Percentiles rank a stretch among this genome's conserved stretches.
Conservation (phyloP, 2,113 vertebrate species). For the Bujurquina vittata region DNA sequence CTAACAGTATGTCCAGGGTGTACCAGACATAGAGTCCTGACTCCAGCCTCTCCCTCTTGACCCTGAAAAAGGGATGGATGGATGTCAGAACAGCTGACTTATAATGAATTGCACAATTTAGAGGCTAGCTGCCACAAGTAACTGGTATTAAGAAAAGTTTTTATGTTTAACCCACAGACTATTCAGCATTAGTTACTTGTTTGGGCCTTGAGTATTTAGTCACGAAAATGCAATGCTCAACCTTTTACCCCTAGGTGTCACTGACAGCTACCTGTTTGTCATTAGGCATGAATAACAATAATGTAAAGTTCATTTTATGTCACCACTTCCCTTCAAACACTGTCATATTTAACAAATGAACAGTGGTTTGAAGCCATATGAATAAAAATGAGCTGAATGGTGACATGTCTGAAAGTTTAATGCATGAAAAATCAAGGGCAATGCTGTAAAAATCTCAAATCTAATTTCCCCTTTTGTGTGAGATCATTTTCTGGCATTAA, state of each 20-base stretch:
- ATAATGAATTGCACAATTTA: background rate
- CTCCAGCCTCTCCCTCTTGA: background rate
- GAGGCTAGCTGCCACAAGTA: background rate
- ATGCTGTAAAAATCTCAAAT: conserved; percentile 7
- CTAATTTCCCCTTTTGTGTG: conserved; percentile 10
- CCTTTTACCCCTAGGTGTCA: conserved; percentile 75
- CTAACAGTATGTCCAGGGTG: too few relatives aligned
- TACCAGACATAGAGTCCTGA: too few relatives aligned
- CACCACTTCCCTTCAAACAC: background rate
- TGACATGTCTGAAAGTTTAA: conserved; percentile 5
- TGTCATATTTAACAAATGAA: background rate
- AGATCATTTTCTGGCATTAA: conserved; percentile 46
- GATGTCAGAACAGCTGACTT: background rate
- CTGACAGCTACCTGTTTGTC: conserved; percentile 48
- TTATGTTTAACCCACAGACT: background rate
- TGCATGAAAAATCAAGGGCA: background rate
- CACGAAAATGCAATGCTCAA: conserved; percentile 8
- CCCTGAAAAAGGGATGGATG: background rate
- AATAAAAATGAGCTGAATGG: background rate
- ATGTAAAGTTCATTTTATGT: background rate
- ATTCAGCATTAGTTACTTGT: background rate
- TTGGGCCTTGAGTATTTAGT: background rate
- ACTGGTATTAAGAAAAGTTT: background rate
- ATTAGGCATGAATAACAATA: background rate
- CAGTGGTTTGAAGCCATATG: background rate